Conservation (phyloP, 2,113 vertebrate genomes). For the Lonchura striata region DNA sequence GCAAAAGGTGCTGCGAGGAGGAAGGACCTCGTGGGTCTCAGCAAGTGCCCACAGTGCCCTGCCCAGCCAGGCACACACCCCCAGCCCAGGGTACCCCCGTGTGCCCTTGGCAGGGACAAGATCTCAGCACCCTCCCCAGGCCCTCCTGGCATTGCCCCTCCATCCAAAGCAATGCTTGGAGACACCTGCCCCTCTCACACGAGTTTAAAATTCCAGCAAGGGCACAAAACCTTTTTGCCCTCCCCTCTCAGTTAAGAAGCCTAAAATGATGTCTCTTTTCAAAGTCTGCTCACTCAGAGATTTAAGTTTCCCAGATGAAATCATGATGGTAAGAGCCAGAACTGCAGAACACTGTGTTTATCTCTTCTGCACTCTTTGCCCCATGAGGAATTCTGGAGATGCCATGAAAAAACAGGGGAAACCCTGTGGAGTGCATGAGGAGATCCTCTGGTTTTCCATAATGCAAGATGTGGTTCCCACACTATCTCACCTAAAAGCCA, state of each 20-base stretch:
- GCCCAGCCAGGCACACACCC: neutral
- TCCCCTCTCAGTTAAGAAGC: neutral
- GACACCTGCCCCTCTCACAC: neutral
- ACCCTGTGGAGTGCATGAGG: neutral
- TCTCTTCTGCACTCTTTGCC: neutral
- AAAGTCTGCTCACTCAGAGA: neutral
- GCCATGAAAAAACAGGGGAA: neutral
- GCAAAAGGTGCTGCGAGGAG: neutral
- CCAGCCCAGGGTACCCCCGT: neutral
- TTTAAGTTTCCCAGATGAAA: neutral
- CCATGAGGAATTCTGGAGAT: neutral
- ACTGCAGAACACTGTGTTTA: neutral
- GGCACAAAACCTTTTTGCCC: neutral
- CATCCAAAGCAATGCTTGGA: neutral
- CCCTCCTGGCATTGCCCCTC: neutral
- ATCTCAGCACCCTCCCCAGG: neutral
- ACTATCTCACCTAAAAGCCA: neutral
- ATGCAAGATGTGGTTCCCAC: neutral
- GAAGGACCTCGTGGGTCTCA: conserved; percentile 6
- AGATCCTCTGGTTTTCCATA: neutral
- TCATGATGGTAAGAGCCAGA: neutral
- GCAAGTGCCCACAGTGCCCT: neutral
- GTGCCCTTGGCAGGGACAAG: neutral
- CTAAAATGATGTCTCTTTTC: neutral
- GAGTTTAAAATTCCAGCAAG: neutral